Evolutionary conservation across 2,113 vertebrate species (phyloP).

Genomic region (Picathartes gymnocephalus): DNA sequence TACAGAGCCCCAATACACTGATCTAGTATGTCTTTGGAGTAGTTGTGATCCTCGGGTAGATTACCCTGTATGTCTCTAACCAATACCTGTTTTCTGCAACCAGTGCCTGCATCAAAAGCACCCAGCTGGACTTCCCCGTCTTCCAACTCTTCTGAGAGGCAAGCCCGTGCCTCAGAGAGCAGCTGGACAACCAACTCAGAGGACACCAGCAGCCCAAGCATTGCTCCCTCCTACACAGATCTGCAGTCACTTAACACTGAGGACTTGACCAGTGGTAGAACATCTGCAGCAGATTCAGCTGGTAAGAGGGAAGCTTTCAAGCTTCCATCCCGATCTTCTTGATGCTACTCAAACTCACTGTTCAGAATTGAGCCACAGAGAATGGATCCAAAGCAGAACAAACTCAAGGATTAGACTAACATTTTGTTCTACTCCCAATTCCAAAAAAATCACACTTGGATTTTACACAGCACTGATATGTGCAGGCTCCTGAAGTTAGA

Average conservation of each 20-base stretch:
- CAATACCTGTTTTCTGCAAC: background rate
- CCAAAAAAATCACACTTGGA: background rate
- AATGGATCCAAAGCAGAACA: background rate
- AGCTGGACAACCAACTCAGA: slow-evolving; percentile 77
- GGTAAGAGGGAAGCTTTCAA: slow-evolving; percentile 61
- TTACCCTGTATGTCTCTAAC: background rate
- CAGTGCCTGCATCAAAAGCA: slow-evolving; percentile 61
- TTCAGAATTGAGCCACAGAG: background rate
- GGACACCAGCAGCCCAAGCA: slow-evolving; percentile 74
- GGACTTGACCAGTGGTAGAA: slow-evolving; percentile 65
- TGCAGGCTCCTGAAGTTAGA: background rate
- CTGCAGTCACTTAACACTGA: slow-evolving; percentile 67
- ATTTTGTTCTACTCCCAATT: background rate
- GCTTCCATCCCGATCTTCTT: background rate
- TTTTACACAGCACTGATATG: background rate
- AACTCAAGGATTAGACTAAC: background rate
- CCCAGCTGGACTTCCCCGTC: slow-evolving; percentile 67
- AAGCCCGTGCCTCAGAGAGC: slow-evolving; percentile 67
- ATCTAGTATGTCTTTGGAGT: background rate
- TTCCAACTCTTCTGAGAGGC: slow-evolving; percentile 59
- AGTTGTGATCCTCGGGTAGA: background rate
- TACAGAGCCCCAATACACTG: background rate
- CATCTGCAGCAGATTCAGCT: slow-evolving; percentile 68
- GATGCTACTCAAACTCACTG: background rate
- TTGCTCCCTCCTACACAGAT: slow-evolving; percentile 72